These are phyloP conservation scores for Ceyx erithaca DNA, from an alignment of 2,797 vertebrate species.

Conservation along the genomic window DNA sequence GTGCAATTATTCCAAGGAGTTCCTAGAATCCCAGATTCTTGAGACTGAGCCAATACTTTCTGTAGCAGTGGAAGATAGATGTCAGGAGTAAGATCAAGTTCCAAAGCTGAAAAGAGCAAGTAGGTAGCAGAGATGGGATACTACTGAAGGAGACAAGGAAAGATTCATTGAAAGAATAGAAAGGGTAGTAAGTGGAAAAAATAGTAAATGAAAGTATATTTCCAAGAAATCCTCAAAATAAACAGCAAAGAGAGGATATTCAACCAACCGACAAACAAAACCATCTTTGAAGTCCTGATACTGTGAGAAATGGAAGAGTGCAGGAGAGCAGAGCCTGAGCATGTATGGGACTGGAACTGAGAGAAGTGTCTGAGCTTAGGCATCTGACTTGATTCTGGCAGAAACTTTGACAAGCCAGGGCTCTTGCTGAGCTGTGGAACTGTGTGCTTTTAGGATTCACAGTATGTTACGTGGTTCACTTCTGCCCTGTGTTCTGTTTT, in stretches of 20 bases:
- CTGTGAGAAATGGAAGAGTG: neutral
- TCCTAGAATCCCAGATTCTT: conserved; percentile 30
- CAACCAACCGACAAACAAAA: neutral
- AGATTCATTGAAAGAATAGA: neutral
- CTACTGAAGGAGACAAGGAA: neutral
- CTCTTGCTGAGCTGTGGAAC: neutral
- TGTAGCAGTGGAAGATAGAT: conserved; percentile 10
- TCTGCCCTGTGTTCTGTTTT: neutral
- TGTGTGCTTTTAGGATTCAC: neutral
- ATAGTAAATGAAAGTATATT: neutral
- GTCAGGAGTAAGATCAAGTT: neutral
- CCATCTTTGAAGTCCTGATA: neutral
- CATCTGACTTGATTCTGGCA: neutral
- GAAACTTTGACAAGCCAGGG: neutral
- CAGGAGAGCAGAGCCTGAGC: neutral
- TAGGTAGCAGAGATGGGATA: neutral
- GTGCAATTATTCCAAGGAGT: neutral
- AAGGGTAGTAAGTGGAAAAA: neutral
- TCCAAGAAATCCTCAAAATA: neutral
- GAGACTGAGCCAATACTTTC: conserved; percentile 46
- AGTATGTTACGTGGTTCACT: neutral
- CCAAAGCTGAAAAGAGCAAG: neutral
- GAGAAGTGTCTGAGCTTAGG: neutral
- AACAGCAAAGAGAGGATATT: neutral
- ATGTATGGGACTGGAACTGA: neutral